Conservation (phyloP, 1,140 invertebrate genomes). For the Artemia franciscana region DNA sequence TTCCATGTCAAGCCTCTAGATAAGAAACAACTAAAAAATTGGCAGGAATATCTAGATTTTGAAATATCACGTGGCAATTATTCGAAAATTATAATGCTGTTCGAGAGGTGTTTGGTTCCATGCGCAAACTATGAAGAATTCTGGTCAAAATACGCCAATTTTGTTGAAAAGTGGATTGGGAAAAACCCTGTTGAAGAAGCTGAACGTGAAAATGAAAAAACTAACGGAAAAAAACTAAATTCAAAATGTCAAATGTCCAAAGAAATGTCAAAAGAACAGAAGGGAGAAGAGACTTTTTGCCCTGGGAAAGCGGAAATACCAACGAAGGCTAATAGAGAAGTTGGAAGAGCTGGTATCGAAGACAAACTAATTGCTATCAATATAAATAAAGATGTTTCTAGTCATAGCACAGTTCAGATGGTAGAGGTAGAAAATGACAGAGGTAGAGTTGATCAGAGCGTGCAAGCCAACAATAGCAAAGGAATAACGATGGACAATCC, state of each 20-base stretch:
- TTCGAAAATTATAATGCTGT: conserved; percentile 61
- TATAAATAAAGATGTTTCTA: too few relatives aligned
- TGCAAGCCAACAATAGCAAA: too few relatives aligned
- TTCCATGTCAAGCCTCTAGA: conserved; percentile 95
- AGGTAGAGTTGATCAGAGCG: too few relatives aligned
- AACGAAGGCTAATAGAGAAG: too few relatives aligned
- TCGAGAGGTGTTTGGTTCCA: conserved; percentile 86
- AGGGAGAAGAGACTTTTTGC: too few relatives aligned
- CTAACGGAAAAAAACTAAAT: conserved; percentile 1
- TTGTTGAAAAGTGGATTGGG: conserved; percentile 1
- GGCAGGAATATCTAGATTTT: conserved; percentile 87
- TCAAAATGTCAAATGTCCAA: not conserved
- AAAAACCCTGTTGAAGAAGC: not conserved
- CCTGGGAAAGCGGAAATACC: too few relatives aligned
- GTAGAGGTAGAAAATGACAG: too few relatives aligned
- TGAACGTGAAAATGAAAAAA: not conserved
- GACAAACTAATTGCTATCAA: too few relatives aligned
- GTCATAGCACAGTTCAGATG: too few relatives aligned
- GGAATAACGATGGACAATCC: too few relatives aligned
- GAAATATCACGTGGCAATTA: conserved; percentile 70
- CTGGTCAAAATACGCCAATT: conserved; percentile 36
- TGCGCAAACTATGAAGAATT: conserved; percentile 95
- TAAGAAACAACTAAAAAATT: conserved; percentile 82
- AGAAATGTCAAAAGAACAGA: not conserved
- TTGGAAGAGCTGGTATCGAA: too few relatives aligned